phyloP scores from a whole-genome alignment of 1,140 invertebrate species.

The Caenorhabditis inopinata region DNA sequence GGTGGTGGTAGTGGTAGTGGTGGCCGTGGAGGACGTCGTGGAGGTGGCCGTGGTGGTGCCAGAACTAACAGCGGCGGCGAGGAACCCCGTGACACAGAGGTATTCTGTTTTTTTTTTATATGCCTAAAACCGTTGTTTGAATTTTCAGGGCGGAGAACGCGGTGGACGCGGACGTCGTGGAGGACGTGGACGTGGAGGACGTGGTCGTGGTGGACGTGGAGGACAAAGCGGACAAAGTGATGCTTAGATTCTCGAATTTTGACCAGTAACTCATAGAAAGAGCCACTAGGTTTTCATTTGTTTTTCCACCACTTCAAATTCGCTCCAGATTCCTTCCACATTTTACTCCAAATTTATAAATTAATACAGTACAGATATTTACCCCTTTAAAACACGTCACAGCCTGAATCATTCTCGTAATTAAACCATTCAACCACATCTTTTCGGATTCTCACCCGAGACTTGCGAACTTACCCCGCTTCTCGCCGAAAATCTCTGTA shows the following conservation, averaged over 20 bases:
- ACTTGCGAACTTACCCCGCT: neutral
- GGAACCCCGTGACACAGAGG: neutral
- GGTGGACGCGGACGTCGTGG: constrained; percentile 35
- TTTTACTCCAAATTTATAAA: neutral
- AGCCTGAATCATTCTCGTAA: constrained; percentile 35
- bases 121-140: neutral
- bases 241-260: neutral
- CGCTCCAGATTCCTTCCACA: neutral
- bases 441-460: neutral
- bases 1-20: constrained; percentile 44
- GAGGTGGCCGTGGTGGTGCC: constrained; percentile 55
- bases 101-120: neutral
- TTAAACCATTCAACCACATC: constrained; percentile 34
- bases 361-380: neutral
- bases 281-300: neutral
- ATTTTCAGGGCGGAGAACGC: neutral
- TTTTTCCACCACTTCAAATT: neutral
- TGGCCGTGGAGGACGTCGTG: constrained; percentile 61
- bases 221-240: constrained; percentile 34
- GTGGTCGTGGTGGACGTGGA: constrained; percentile 39
- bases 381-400: neutral
- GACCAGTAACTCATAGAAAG: neutral
- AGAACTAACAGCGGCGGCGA: constrained; percentile 10
- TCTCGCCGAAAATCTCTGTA: constrained; percentile 19
- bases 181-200: constrained; percentile 38